Conservation (phyloP, 2,113 vertebrate species). For the Nesoenas mayeri region DNA sequence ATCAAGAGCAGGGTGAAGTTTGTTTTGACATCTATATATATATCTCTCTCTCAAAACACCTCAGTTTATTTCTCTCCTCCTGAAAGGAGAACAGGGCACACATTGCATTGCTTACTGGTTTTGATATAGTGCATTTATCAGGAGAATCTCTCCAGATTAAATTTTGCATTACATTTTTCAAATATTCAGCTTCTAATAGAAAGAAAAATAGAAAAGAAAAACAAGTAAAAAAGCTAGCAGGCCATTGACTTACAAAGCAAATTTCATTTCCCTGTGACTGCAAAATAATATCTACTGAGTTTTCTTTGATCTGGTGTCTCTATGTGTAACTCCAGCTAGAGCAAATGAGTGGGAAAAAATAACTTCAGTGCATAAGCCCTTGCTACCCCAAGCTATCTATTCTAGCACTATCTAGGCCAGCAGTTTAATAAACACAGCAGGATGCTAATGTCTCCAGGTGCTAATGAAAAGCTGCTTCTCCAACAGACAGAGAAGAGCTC, state of each 20-base stretch:
- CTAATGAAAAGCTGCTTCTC: neutral
- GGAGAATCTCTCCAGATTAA: neutral
- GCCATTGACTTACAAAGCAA: neutral
- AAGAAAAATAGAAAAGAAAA: neutral
- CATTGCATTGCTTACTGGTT: neutral
- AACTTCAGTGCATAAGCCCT: neutral
- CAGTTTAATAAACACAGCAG: conserved; percentile 12
- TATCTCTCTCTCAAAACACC: neutral
- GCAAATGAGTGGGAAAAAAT: neutral
- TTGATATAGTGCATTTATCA: neutral
- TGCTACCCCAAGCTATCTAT: neutral
- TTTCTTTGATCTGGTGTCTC: neutral
- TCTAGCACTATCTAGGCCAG: neutral
- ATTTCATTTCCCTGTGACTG: neutral
- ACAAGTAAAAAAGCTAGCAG: neutral
- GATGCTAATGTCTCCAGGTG: neutral
- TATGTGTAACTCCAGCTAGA: neutral
- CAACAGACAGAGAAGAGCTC: neutral
- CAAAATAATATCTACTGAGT: neutral
- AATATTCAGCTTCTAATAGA: neutral
- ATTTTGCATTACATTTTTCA: neutral
- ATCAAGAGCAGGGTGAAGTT: neutral
- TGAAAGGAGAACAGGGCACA: neutral
- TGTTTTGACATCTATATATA: neutral
- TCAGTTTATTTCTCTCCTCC: neutral